Evolutionary conservation across 2,797 vertebrate genomes (phyloP).

Genomic region (Sarcophilus harrisii): DNA sequence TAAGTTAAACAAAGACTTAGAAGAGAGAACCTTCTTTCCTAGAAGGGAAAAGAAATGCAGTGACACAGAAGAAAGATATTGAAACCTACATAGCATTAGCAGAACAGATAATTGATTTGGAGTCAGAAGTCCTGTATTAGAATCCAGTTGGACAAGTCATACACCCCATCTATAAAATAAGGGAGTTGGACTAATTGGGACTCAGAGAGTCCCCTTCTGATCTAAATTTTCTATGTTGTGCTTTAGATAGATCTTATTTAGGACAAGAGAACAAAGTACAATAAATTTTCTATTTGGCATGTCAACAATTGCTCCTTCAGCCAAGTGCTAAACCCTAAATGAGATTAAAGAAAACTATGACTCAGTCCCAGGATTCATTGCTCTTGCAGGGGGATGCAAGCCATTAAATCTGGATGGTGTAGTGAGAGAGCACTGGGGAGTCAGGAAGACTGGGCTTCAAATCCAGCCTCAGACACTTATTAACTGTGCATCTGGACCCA

Average conservation of each 20-base stretch:
- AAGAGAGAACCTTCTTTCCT: accelerated
- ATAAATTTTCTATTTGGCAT: neutral
- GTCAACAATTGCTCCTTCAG: neutral
- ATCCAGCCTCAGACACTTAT: neutral
- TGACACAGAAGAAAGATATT: neutral
- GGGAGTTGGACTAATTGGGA: neutral
- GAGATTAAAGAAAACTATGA: neutral
- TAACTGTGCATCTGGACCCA: neutral
- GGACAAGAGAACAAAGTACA: neutral
- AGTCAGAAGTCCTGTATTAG: neutral
- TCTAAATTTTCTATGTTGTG: neutral
- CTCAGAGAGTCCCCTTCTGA: neutral
- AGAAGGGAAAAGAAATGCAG: neutral
- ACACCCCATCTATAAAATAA: neutral
- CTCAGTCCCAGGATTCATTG: neutral
- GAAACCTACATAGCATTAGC: neutral
- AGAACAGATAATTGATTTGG: neutral
- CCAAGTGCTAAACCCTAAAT: neutral
- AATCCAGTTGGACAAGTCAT: neutral
- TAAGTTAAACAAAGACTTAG: conserved; percentile 82
- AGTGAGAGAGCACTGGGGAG: neutral
- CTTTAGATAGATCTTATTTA: neutral
- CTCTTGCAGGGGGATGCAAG: neutral
- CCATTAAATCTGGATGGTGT: neutral
- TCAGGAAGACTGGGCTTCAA: neutral